Base-by-base conservation (phyloP, 2,888 invertebrate species). In the Pristionchus japonicus region DNA sequence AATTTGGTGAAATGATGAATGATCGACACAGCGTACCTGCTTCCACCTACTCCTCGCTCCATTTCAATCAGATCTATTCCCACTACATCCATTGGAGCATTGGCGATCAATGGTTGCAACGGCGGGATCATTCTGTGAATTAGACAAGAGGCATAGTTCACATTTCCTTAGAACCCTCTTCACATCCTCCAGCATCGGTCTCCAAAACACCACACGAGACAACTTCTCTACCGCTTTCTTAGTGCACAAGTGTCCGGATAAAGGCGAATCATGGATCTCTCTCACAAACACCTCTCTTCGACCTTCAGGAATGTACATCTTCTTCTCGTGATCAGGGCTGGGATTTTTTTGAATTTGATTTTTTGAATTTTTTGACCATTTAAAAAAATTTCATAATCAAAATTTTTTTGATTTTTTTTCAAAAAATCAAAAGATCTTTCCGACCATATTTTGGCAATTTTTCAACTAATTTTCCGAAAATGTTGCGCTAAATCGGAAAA, bases 1-100 rank as follows among this genome's bases (percentile, higher is more conserved):
- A 49, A 89, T 80, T 88, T 88, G 1, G 86, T 80, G 84, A 91
- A 91, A n/a, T 89, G 88, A 37, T 89, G 89, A 4, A 91, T 87
- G 3, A 91, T 52, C 4, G 88, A 57, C 77, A 90, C 47, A 0
- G 86, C 43, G 57, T 90, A 90, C 15, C 84, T 70, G 4, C 80
- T n/a, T 3, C 80, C 80, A 2, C 47, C n/a, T 13, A 80, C 47
- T 9, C 80, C 80, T 47, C 47, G 6, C 9, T 47, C 80, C 80
- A 80, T 80, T 6, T 80, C 80, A n/a, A 80, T 80, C 47, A 80
- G 20, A 80, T 80, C 80, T 3, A 80, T 80, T 9, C 80, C 80
- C 3, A 80, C 80, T 27, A 80, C 80, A 47, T 80, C 80, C 80
- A 80, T 80, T n/a, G 80, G 80, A n/a, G 7, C n/a, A 40, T 80